These are phyloP conservation scores for Pecten maximus DNA, from an alignment of 2,888 invertebrate species.

Conservation along the genomic window DNA sequence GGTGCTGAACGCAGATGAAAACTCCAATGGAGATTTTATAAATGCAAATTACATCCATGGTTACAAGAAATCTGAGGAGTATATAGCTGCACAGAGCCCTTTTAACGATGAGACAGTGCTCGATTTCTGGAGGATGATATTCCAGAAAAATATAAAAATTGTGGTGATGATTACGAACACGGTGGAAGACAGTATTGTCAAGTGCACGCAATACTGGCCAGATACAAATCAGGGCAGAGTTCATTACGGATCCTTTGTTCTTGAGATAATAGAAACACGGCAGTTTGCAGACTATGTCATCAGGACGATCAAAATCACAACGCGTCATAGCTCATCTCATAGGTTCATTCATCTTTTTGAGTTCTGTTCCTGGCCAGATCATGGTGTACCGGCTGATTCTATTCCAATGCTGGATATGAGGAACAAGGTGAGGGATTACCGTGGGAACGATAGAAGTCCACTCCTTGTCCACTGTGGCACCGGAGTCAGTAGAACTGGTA, in stretches of 20 bases:
- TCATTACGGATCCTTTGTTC: slow-evolving; percentile 92
- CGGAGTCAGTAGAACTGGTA: slow-evolving; percentile 80
- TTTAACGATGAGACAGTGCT: slow-evolving; percentile 81
- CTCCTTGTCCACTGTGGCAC: slow-evolving; percentile 82
- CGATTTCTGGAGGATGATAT: slow-evolving; percentile 84
- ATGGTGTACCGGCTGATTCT: slow-evolving; percentile 78
- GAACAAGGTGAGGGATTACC: slow-evolving; percentile 67
- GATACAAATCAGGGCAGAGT: slow-evolving; percentile 86
- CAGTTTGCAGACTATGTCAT: slow-evolving; percentile 94
- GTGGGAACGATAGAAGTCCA: slow-evolving; percentile 65
- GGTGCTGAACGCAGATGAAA: slow-evolving; percentile 65
- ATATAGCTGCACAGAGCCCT: slow-evolving; percentile 84
- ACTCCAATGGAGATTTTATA: slow-evolving; percentile 74
- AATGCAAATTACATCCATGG: slow-evolving; percentile 80
- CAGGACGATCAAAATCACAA: slow-evolving; percentile 69
- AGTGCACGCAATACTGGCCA: slow-evolving; percentile 96
- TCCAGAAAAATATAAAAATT: slow-evolving; percentile 82
- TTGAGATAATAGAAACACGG: slow-evolving; percentile 93
- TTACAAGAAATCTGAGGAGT: slow-evolving; percentile 82
- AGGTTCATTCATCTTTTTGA: slow-evolving; percentile 75
- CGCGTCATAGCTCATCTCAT: slow-evolving; percentile 54
- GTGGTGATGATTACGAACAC: slow-evolving; percentile 84
- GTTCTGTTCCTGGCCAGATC: slow-evolving; percentile 80
- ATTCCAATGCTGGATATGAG: slow-evolving; percentile 79
- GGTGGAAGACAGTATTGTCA: slow-evolving; percentile 84